These are phyloP conservation scores for Aurelia sp. DNA, from an alignment of 30 jellyfish, hydroid and myxozoan genomes.

Conservation along the genomic window DNA sequence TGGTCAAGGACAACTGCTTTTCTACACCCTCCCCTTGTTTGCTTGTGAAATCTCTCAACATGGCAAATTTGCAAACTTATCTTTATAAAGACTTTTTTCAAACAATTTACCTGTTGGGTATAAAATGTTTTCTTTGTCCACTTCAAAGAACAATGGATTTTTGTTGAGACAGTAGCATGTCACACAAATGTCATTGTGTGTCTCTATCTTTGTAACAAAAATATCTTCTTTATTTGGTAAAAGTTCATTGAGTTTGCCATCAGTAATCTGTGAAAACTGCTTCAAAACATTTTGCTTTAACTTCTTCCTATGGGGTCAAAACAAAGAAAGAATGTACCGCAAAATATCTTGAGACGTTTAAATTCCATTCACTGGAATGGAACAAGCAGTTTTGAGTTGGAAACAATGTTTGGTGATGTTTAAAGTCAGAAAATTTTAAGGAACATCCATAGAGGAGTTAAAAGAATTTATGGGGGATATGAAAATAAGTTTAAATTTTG, in stretches of 20 bases:
- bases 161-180: slow-evolving; percentile 74
- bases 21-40: no score
- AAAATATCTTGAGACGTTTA: not conserved
- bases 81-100: no score
- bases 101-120: slow-evolving; percentile 82
- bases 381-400: no score
- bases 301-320: slow-evolving; percentile 61
- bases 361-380: not conserved
- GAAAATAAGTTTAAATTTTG: no score
- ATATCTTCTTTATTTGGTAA: slow-evolving; percentile 93
- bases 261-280: slow-evolving; percentile 59
- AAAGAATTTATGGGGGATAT: no score
- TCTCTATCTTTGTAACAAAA: slow-evolving; percentile 67
- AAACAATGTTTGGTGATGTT: no score
- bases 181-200: slow-evolving; percentile 60
- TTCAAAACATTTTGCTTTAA: slow-evolving; percentile 74
- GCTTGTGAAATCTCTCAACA: no score
- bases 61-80: no score
- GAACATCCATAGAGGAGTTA: no score
- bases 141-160: slow-evolving; percentile 88
- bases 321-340: not conserved
- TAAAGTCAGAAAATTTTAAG: no score
- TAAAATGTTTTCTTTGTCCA: slow-evolving; percentile 66
- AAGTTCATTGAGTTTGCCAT: slow-evolving; percentile 37
- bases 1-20: no score